Evolutionary conservation across 2,888 invertebrate genomes (phyloP), one percentile per base, ranked within the genome.

Genomic region (Pogonocherus hispidulus): DNA sequence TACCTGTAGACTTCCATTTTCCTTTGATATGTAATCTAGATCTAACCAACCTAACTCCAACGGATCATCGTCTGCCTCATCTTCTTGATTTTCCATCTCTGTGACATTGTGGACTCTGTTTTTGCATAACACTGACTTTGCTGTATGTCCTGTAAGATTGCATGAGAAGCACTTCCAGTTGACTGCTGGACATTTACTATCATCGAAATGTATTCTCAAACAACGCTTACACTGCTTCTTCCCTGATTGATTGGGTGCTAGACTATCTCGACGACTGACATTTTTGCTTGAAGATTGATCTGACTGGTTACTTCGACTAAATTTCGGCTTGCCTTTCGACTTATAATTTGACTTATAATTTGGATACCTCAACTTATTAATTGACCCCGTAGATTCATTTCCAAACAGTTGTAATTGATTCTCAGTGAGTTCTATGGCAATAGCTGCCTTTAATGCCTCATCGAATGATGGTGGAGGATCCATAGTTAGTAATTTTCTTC

Each of bases 401-500:
- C 27, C 27, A 27, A 27, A 27, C 8, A 27, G 8, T 8, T 27
- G 27, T 27, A 27, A 8, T 27, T 27, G 27, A 27, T 27, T 27
- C 8, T 27, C 27, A 27, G 27, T 27, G 8, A 27, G 27, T 8
- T 27, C 27, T 5, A 41, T 41, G 44, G n/a, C 16, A 5, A 41
- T 16, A 8, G 44, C 44, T 5, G 16, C 3, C 16, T 41, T 41
- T 5, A 14, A 54, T 14, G 47, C 65, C 16, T 49, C 60, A 16
- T 60, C 54, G 56, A 66, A 69, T 27, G 27, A 27, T 5, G 60
- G 55, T 6, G 70, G 41, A 5, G 23, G 23, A 14, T 63, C 68
- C 35, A 27, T 20, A 11, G 66, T 63, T 16, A 80, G 55, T 18
- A 80, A 60, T 20, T 66, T 67, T 18, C 71, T 63, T 22, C 32